Conservation (phyloP, 2,797 vertebrate species). For the Helostoma temminkii region DNA sequence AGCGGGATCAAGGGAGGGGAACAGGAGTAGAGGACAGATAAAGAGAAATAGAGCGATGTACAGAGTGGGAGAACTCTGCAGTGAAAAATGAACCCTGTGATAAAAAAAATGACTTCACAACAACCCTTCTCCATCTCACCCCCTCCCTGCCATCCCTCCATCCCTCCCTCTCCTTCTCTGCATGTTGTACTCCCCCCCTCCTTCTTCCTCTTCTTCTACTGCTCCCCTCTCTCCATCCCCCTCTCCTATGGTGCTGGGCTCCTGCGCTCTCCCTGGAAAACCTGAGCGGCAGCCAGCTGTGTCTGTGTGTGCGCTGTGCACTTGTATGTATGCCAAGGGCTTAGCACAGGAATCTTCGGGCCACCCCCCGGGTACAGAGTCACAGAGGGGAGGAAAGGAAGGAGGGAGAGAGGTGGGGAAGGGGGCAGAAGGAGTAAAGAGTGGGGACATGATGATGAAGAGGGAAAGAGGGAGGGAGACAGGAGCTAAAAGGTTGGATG, state of each 20-base stretch:
- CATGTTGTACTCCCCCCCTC: conserved; percentile 60
- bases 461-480: conserved; percentile 32
- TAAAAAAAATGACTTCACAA: conserved; percentile 90
- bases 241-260: conserved; percentile 81
- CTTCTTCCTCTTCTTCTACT: background rate
- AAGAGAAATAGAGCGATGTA: conserved; percentile 76
- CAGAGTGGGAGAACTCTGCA: conserved; percentile 84
- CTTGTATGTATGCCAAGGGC: conserved; percentile 98
- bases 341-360: conserved; percentile 98
- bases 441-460: conserved; percentile 46
- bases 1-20: conserved; percentile 81
- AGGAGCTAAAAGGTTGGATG: conserved; percentile 22
- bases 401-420: background rate
- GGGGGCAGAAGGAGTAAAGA: conserved; percentile 10
- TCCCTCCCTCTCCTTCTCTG: conserved; percentile 55
- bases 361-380: conserved; percentile 90
- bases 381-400: conserved; percentile 58
- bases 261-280: conserved; percentile 84
- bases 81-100: conserved; percentile 93
- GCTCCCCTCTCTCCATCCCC: conserved; percentile 62
- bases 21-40: conserved; percentile 75
- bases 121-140: conserved; percentile 81
- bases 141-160: conserved; percentile 57
- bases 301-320: conserved; percentile 79
- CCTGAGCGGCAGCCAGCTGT: conserved; percentile 57